Percentiles rank a stretch among this genome's conserved stretches.
phyloP scores from a whole-genome alignment of 2,113 vertebrate genomes.

The Atherinomorus stipes region DNA sequence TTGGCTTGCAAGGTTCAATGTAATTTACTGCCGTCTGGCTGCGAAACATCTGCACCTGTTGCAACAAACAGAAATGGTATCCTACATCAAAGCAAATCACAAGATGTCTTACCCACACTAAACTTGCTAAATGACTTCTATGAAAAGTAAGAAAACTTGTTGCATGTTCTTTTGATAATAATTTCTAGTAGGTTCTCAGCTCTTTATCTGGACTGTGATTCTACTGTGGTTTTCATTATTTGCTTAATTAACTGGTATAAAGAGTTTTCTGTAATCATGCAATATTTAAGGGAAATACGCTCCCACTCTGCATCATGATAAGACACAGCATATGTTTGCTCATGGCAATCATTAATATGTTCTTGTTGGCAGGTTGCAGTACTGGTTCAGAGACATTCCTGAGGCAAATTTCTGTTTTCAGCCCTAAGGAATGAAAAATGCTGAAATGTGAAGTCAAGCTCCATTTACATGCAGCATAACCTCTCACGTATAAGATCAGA shows the following conservation, averaged over 20 bases:
- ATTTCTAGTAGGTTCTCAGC: background rate
- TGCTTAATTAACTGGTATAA: conserved; percentile 1
- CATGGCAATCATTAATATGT: conserved; percentile 20
- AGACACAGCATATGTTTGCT: conserved; percentile 53
- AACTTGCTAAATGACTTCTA: no score
- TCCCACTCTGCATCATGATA: background rate
- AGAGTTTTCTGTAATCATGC: conserved; percentile 17
- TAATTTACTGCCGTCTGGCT: conserved; percentile 8
- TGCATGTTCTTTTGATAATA: no score
- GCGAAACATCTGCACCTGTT: conserved; percentile 51
- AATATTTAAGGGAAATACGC: background rate
- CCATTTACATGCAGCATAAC: background rate
- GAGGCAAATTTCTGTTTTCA: conserved; percentile 31
- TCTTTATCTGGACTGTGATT: background rate
- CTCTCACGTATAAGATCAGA: background rate
- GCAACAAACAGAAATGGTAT: background rate
- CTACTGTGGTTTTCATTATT: background rate
- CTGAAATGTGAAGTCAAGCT: conserved; percentile 3
- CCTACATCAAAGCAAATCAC: no score
- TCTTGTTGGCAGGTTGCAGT: conserved; percentile 21
- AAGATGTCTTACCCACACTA: no score
- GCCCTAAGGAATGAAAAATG: conserved; percentile 19
- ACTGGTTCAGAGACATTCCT: conserved; percentile 24
- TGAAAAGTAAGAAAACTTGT: no score
- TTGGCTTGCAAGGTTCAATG: background rate